Base-by-base conservation (phyloP, 2,888 invertebrate species). In the Pyrgus malvae region DNA sequence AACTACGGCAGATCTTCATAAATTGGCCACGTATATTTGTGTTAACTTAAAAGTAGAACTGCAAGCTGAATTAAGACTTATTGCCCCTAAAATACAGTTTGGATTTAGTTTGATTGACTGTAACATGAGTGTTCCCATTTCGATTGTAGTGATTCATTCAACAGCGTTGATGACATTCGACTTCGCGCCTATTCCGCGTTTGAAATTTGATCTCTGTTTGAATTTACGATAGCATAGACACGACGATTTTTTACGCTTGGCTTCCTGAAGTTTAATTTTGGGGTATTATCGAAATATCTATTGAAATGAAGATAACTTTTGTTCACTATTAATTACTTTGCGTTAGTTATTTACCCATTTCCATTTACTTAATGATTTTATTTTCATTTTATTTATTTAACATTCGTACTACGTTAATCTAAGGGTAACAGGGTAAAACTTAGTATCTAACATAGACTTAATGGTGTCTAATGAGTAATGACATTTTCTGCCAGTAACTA, bases 101-200 rank as follows among this genome's bases (percentile, higher is more conserved):
- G 57, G 44, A 57, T 38, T 69, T 9, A 27, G 40, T 53, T 38
- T 31, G 38, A 46, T 40, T 31, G 38, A 9, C 12, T 44, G 60
- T 54, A 42, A 55, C 27, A 33, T 44, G 49, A 46, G 49, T 59
- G 57, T 59, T 69, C 65, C 62, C 64, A 63, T 67, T 72, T 69
- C 60, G 57, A 70, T 72, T 76, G 72, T 77, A 76, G 78, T 80
- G 76, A 78, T 78, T 79, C 75, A 68, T 74, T 68, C 58, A 64
- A 72, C 68, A 65, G 64, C 64, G 71, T 68, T 70, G 70, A 68
- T 72, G 69, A 71, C 71, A 69, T 69, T 67, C 64, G 65, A 64
- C 61, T 69, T 69, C 66, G 69, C 67, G 65, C 67, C 58, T 60
- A 23, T 41, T 41, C 19, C 19, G 25, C 56, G 64, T 64, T 68